Base-by-base conservation (phyloP, 64 coral and sea anemone genomes). In the Catalaphyllia jardinei region DNA sequence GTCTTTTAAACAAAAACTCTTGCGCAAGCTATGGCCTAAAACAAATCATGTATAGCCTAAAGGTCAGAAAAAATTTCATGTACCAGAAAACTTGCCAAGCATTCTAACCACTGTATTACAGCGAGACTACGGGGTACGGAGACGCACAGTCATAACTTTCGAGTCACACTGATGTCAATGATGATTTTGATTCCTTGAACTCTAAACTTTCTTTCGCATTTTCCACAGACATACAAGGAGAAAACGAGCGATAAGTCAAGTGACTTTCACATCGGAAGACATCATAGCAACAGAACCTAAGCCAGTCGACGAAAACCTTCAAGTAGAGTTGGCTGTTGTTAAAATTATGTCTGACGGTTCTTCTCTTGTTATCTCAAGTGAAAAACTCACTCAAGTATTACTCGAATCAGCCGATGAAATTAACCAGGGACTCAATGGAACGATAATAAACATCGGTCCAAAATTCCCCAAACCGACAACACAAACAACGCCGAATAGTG, bases 241-340 rank as follows among this genome's bases (percentile, higher is more conserved):
- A 61, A 60, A 18, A 60, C 78, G 78, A 19, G 52, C 10, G 29
- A 17, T 80, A 29, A 18, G 18, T 19, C 28, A 29, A 24, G 1
- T 10, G 1, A 61, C 52, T 29, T 80, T 80, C 28, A 80, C 16
- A 31, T 29, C 4, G 1, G 78, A 60, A 31, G 78, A 80, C 24
- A 28, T 80, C 28, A 62, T 80, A 60, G 55, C 62, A 17, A 31
- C 20, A 25, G 54, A 80, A 6, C 78, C 78, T 8, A 31, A 80
- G 25, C n/a, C 31, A 35, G 6, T 61, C 15, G 52, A 62, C 24
- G 78, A 27, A 30, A 80, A 35, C 14, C 57, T 80, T 61, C 78
- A 54, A 61, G 78, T 80, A 61, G 78, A 80, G 27, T 27, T 80
- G 27, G 78, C 78, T 62, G 55, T 80, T 61, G 11, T 80, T 31